Conservation (phyloP, 92 coral and sea anemone genomes). For the Montipora capitata region DNA sequence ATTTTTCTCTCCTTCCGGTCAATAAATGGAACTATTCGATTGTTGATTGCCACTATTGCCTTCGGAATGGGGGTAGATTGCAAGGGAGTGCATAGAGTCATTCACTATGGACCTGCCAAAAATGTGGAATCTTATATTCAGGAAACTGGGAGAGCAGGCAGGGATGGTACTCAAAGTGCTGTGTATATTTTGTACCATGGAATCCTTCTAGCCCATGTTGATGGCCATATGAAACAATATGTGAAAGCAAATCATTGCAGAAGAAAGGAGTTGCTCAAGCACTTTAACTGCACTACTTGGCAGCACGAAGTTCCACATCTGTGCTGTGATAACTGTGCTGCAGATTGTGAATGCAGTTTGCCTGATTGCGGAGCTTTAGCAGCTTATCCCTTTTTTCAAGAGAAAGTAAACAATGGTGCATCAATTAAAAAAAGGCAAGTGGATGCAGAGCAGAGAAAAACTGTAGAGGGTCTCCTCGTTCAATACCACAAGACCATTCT, state of each 20-base stretch:
- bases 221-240: conserved; percentile 29
- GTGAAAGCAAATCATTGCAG: conserved; percentile 17
- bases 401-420: neutral
- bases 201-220: conserved; percentile 16
- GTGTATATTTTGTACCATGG: conserved; percentile 26
- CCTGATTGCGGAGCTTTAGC: conserved; percentile 33
- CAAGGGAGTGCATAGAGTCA: conserved; percentile 29
- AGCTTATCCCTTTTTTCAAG: conserved; percentile 24
- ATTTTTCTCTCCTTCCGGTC: conserved; percentile 33
- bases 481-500: conserved; percentile 54
- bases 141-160: conserved; percentile 22
- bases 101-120: conserved; percentile 25
- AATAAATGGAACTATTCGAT: conserved; percentile 27
- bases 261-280: conserved; percentile 24
- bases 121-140: conserved; percentile 16
- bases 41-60: conserved; percentile 41
- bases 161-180: conserved; percentile 16
- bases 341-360: conserved; percentile 52
- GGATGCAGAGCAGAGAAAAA: conserved; percentile 36
- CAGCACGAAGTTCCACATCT: conserved; percentile 38
- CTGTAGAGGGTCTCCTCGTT: conserved; percentile 24
- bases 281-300: neutral
- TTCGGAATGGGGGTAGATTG: conserved; percentile 58
- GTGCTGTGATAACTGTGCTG: conserved; percentile 75
- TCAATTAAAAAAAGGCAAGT: conserved; percentile 15